Conservation (phyloP, 1,140 invertebrate genomes). For the Drosophila hydei region DNA sequence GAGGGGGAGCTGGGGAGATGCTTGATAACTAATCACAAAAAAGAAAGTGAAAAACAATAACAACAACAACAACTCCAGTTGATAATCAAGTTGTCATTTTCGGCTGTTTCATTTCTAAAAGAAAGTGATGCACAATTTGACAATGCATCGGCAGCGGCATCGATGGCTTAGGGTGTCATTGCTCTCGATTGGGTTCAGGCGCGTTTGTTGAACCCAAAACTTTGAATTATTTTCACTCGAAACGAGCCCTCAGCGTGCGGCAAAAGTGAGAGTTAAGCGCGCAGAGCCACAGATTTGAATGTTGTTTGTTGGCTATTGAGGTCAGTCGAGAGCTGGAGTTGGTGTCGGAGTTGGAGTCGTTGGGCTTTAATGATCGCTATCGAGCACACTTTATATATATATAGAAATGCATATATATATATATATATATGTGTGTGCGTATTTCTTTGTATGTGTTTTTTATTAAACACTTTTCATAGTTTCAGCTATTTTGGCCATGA, state of each 20-base stretch:
- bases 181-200: constrained; percentile 67
- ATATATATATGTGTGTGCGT: background rate
- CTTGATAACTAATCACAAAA: constrained; percentile 37
- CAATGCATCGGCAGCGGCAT: background rate
- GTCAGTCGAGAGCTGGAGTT: constrained; percentile 47
- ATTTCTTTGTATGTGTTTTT: constrained; percentile 23
- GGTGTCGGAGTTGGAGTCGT: constrained; percentile 1
- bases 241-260: constrained; percentile 37
- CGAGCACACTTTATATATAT: constrained; percentile 12
- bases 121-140: constrained; percentile 34
- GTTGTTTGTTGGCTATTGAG: constrained; percentile 56
- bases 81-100: constrained; percentile 25
- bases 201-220: constrained; percentile 62
- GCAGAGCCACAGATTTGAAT: constrained; percentile 63
- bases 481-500: constrained; percentile 51
- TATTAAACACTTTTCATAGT: constrained; percentile 63
- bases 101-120: background rate
- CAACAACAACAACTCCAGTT: constrained; percentile 50
- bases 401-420: background rate
- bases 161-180: constrained; percentile 57
- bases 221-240: constrained; percentile 59
- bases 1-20: background rate
- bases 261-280: constrained; percentile 69
- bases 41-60: constrained; percentile 71
- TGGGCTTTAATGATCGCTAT: constrained; percentile 54